phyloP scores from a whole-genome alignment of 2,797 vertebrate species.

The Melanotaenia boesemani region DNA sequence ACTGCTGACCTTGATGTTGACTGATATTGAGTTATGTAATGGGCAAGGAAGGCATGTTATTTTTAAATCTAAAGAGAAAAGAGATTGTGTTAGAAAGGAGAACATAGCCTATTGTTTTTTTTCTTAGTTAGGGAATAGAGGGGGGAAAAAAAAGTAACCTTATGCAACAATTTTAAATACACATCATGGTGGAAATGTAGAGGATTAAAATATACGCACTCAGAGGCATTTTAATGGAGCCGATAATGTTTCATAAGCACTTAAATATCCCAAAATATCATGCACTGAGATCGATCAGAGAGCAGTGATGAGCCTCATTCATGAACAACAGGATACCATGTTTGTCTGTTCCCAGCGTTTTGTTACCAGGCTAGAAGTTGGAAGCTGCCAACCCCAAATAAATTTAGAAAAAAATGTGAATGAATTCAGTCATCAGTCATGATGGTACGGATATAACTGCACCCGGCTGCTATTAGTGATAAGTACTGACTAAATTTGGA shows the following conservation, averaged over 20 bases:
- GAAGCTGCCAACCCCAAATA: conserved; percentile 8
- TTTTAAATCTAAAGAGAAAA: conserved; percentile 71
- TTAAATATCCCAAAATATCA: conserved; percentile 60
- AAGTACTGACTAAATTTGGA: neutral
- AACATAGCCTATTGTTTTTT: conserved; percentile 64
- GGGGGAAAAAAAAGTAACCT: conserved; percentile 61
- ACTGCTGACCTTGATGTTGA: conserved; percentile 66
- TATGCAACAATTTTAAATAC: conserved; percentile 69
- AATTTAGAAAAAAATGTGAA: conserved; percentile 7
- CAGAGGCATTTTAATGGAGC: conserved; percentile 50
- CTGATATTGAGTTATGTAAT: conserved; percentile 74
- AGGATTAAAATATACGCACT: conserved; percentile 61
- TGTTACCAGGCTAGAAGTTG: conserved; percentile 2
- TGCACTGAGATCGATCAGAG: conserved; percentile 10
- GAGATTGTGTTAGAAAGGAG: conserved; percentile 60
- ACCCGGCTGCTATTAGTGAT: neutral
- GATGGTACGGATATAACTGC: neutral
- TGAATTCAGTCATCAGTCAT: conserved; percentile 5
- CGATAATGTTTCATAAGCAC: conserved; percentile 62
- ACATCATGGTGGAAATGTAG: conserved; percentile 39
- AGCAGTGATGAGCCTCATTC: conserved; percentile 24
- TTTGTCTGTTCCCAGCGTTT: conserved; percentile 16
- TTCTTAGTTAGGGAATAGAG: conserved; percentile 52
- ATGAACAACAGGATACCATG: conserved; percentile 19
- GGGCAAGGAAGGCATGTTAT: conserved; percentile 63